phyloP scores from a whole-genome alignment of 2,113 vertebrate species.

The Brachyistius frenatus region DNA sequence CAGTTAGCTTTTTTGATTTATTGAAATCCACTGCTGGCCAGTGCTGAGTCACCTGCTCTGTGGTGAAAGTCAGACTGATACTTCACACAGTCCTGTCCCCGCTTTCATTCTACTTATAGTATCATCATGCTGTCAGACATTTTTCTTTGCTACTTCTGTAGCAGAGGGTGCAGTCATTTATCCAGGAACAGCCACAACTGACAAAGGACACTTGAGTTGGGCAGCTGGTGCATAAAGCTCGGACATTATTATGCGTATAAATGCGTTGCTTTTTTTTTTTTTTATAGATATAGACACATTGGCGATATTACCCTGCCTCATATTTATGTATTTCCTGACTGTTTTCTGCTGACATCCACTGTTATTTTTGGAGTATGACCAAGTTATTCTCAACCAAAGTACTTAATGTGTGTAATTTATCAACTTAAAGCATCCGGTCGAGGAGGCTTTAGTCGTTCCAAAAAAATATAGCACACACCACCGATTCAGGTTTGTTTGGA shows the following conservation, averaged over 20 bases:
- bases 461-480: not conserved
- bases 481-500: not conserved
- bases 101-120: conserved; percentile 61
- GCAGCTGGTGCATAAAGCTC: conserved; percentile 31
- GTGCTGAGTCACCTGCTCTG: conserved; percentile 76
- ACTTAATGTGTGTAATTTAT: not conserved
- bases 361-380: not conserved
- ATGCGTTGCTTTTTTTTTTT: conserved; percentile 13
- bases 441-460: conserved; percentile 1
- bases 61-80: conserved; percentile 66
- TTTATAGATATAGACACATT: not conserved
- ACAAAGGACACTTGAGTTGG: conserved; percentile 42
- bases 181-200: conserved; percentile 32
- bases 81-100: conserved; percentile 58
- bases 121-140: conserved; percentile 58
- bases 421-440: conserved; percentile 9
- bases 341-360: not conserved
- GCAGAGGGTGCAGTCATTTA: conserved; percentile 44
- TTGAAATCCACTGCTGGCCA: conserved; percentile 71
- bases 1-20: conserved; percentile 78
- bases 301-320: not conserved
- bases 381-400: conserved; percentile 3
- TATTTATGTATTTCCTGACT: not conserved
- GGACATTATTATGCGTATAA: not conserved
- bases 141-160: conserved; percentile 26